Evolutionary conservation across 2,797 vertebrate species (phyloP), one percentile per base, ranked within the genome.

Genomic region (Bryconaethiops microstoma): DNA sequence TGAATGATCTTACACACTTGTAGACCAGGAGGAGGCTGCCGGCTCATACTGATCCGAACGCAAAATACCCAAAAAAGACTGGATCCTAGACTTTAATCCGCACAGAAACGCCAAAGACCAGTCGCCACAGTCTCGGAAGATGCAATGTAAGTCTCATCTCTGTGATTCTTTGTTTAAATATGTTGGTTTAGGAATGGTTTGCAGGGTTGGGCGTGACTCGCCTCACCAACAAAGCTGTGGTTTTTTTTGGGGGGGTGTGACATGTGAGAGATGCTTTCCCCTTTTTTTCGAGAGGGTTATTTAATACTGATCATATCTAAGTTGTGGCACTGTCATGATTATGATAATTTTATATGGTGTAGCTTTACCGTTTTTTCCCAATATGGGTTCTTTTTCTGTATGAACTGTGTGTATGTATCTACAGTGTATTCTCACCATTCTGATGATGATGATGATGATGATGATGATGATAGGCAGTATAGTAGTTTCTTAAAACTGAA

Each of bases 91-190:
- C 29, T 16, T 57, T 10, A 50, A 57, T 12, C 8, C 0, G 16
- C 67, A 80, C 19, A 6, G 75, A 81, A 50, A 63, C n/a, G 39
- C 74, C 54, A 54, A 64, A 74, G 77, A 74, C 62, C 64, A 2
- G 77, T 68, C 39, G 69, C 21, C 39, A 35, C 9, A 74, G 0
- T 19, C 25, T 55, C 10, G 72, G 82, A 85, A 63, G 68, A 95
- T 95, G 94, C 92, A 92, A 79, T 4, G 94, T 95, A 81, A 94
- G 94, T 94, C 77, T 40, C 0, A 1, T 77, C 77, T 64, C 13
- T 6, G 8, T 77, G 57, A 72, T 70, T 74, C 48, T 52, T 10
- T 13, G 48, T 48, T 60, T 23, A 40, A 17, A 42, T 19, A 17
- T 77, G 69, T 52, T 29, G 35, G 40, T 62, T 82, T 45, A 52